phyloP scores from a whole-genome alignment of 2,113 vertebrate species.

The Saimiri boliviensis region DNA sequence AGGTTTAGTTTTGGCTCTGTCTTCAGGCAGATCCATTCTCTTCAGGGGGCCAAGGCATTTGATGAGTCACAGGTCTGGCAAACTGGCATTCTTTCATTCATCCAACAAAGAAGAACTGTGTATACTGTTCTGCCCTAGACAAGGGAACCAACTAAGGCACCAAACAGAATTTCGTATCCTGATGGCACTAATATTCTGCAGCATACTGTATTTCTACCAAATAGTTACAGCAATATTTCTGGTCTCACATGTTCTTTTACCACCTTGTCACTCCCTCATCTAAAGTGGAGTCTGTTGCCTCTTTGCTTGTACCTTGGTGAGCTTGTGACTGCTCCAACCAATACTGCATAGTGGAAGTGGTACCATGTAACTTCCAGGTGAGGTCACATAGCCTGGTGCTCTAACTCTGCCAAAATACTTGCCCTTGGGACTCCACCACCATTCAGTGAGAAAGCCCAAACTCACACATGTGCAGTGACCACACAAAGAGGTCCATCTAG shows the following conservation, averaged over 20 bases:
- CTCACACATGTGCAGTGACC: background rate
- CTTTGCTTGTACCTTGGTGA: background rate
- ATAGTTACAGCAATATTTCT: background rate
- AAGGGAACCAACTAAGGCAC: background rate
- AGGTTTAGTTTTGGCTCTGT: background rate
- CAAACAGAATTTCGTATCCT: background rate
- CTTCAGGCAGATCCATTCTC: background rate
- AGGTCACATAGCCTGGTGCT: background rate
- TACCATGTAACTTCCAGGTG: background rate
- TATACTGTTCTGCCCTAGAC: background rate
- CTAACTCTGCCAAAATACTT: background rate
- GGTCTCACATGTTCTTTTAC: background rate
- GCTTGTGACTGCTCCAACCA: background rate
- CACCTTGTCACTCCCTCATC: background rate
- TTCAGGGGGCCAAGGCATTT: background rate
- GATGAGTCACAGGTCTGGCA: background rate
- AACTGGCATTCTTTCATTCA: background rate
- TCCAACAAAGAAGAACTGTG: background rate
- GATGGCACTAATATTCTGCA: background rate
- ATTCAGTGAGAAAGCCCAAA: background rate
- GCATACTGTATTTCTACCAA: background rate
- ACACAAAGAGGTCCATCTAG: background rate
- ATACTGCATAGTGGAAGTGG: background rate
- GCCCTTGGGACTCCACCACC: background rate
- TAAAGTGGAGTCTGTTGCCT: background rate